Evolutionary conservation across 2,797 vertebrate species (phyloP), one percentile per base, ranked within the genome.

Genomic region (Dendrocincla fuliginosa): DNA sequence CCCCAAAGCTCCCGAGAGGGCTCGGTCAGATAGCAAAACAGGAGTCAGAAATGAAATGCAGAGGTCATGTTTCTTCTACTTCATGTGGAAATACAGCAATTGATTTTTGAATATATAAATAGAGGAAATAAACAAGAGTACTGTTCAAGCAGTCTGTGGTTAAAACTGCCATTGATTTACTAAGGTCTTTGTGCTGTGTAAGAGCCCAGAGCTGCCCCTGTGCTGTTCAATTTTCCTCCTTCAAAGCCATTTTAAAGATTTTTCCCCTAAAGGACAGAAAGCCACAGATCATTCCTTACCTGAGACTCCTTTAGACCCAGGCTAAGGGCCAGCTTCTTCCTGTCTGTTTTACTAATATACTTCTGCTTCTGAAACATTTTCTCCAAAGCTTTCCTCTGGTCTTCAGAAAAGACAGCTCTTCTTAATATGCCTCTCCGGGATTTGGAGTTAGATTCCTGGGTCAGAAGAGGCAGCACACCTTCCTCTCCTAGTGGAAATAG

Each of bases 311-410:
- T 99, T 63, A 99, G 98, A 85, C 98, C 98, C 91, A 99, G 98
- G 88, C 97, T 99, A 81, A 98, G 96, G 63, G 99, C 99, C 87
- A 99, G 98, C 97, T 99, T 99, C 98, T 99, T 99, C 81, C 99
- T 97, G 96, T 99, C 99, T 57, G 98, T 99, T 97, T 99, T 99
- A 97, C 99, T 99, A 98, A 99, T 99, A 95, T 99, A 99, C 94
- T 99, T 99, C 98, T 99, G 99, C 95, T 98, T 99, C 93, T 99
- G 98, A 97, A 99, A 99, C 91, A 98, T 99, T 98, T 98, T 99
- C 98, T 99, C 99, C 97, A 99, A 98, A 95, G 99, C 98, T 95
- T 98, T 99, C 88, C 99, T 98, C 98, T 99, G 99, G 64, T 99
- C 99, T 91, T 99, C 99, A 0, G 99, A 99, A 98, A 99, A 99